Conservation (phyloP, 2,113 vertebrate genomes). For the Rutilus rutilus region DNA sequence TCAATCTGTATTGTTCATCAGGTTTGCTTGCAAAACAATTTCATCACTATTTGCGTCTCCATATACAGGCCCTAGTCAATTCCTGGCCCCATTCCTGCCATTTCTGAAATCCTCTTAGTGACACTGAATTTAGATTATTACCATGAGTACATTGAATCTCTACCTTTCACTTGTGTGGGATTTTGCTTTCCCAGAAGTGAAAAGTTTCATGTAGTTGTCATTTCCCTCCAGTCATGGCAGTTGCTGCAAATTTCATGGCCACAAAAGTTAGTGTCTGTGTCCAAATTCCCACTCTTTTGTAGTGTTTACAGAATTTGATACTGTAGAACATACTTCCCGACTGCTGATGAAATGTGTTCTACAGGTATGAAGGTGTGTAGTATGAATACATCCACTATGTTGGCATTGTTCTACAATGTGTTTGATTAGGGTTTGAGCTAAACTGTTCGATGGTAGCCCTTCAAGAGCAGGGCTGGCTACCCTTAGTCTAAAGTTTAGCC, state of each 20-base stretch:
- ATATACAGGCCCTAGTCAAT: constrained; percentile 8
- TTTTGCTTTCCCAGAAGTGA: background rate
- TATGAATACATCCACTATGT: background rate
- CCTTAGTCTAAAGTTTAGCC: background rate
- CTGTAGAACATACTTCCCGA: background rate
- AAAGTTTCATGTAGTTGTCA: background rate
- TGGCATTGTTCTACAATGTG: too few relatives aligned
- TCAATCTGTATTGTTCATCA: background rate
- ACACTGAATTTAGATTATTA: constrained; percentile 20
- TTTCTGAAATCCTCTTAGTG: constrained; percentile 48
- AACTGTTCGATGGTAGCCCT: background rate
- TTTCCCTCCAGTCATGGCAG: background rate
- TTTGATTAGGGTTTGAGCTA: too few relatives aligned
- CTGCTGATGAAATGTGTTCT: background rate
- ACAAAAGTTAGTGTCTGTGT: background rate
- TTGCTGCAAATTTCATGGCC: background rate
- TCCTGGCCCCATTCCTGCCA: background rate
- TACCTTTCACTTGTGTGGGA: constrained; percentile 13
- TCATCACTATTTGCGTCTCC: constrained; percentile 19
- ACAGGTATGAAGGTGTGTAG: background rate
- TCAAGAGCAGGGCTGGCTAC: background rate
- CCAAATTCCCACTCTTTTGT: background rate
- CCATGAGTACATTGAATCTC: background rate
- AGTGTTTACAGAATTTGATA: background rate
- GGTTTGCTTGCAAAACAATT: background rate